Conservation (phyloP, 2,797 vertebrate genomes). For the Oceanodroma leucorhoa region DNA sequence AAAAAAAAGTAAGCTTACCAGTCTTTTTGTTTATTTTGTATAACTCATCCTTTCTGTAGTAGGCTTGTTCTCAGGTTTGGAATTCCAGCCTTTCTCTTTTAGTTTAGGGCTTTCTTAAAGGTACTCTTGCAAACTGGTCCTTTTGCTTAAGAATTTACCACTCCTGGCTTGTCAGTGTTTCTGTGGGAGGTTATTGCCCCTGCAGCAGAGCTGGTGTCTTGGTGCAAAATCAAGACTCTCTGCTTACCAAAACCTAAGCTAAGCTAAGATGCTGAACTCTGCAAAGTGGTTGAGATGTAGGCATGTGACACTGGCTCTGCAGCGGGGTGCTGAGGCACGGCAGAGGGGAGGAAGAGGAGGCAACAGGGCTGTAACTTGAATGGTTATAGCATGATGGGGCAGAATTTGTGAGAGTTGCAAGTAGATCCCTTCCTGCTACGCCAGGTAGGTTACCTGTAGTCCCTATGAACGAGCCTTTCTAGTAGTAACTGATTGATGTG, state of each 20-base stretch:
- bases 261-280: neutral
- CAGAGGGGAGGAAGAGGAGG: neutral
- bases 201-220: neutral
- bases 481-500: neutral
- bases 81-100: neutral
- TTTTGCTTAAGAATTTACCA: neutral
- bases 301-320: neutral
- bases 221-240: neutral
- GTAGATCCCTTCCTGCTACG: neutral
- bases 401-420: neutral
- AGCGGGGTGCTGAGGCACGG: neutral
- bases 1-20: neutral
- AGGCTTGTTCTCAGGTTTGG: neutral
- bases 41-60: neutral
- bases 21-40: neutral
- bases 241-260: neutral
- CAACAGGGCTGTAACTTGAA: neutral
- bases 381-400: neutral
- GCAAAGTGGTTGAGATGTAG: neutral
- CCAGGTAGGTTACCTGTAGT: neutral
- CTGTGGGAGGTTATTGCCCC: neutral
- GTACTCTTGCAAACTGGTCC: neutral
- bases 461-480: neutral
- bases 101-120: neutral
- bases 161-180: neutral